Evolutionary conservation across 2,797 vertebrate species (phyloP), one percentile per base, ranked within the genome.

Genomic region (Dryobates pubescens): DNA sequence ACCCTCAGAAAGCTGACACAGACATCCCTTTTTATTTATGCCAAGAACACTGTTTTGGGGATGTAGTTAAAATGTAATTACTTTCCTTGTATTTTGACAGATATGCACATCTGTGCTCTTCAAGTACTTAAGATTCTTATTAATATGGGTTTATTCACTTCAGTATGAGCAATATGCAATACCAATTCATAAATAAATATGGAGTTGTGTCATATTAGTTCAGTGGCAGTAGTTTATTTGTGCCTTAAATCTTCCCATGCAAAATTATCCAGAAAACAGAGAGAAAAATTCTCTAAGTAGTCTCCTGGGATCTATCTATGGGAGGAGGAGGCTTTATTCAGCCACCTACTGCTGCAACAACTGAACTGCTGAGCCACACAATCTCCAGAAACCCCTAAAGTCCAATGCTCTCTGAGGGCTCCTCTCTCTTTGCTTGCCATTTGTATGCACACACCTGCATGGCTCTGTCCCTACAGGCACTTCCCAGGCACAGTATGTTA

Each of bases 151-250:
- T 76, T 93, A 69, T 83, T 90, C 36, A 82, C 73, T 90, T 72
- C 58, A 69, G n/a, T 65, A 91, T 83, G 29, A 89, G 64, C 43
- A 90, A 67, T 56, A 61, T 41, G 49, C 17, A 88, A 80, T 75
- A 67, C 13, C 43, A 76, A 38, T 83, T 94, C 68, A 92, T 87
- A 95, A 86, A 83, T 85, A 94, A 92, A 94, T 92, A 83, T 36
- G 61, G 81, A 92, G 84, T 51, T 75, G 32, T 70, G 76, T 87
- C 53, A 75, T 54, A 88, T 75, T 70, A 76, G 67, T 83, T 93
- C 80, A 86, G 32, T 27, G 49, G 51, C 16, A 53, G 84, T 53
- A 45, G 62, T 75, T 94, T 67, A 68, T 70, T 94, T 90, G 47
- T 83, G 43, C 17, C 70, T 89, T 74, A 92, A 85, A 88, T 10